A percentile compares a stretch with the other conserved stretches of the same genome.
These are phyloP conservation scores for Bovichtus variegatus DNA, from an alignment of 2,797 vertebrate species.

Conservation along the genomic window DNA sequence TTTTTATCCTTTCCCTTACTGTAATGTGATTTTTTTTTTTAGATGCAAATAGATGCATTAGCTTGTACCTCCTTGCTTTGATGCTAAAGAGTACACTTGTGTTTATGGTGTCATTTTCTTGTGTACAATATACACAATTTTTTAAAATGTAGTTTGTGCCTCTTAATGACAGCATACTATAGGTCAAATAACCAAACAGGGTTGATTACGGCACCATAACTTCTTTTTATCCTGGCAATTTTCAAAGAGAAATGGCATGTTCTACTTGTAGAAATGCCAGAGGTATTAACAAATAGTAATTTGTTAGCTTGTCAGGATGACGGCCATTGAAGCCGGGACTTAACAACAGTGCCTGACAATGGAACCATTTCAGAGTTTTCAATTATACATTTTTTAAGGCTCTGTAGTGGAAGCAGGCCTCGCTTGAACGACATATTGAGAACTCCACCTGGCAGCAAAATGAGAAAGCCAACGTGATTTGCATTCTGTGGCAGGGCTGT, in stretches of 20 bases:
- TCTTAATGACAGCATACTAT: background rate
- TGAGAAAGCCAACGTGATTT: conserved; percentile 72
- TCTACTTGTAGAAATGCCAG: conserved; percentile 43
- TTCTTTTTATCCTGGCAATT: conserved; percentile 30
- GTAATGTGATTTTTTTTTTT: conserved; percentile 1
- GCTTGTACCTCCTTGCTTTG: background rate
- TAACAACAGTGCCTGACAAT: conserved; percentile 73
- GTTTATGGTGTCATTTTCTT: background rate
- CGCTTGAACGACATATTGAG: conserved; percentile 71
- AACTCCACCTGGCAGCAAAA: conserved; percentile 79
- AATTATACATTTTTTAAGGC: conserved; percentile 75
- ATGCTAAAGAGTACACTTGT: background rate
- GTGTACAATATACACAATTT: background rate
- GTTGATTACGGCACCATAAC: background rate
- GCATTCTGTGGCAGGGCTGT: conserved; percentile 71
- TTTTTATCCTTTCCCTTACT: conserved; percentile 16
- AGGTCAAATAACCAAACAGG: conserved; percentile 13
- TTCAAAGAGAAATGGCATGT: conserved; percentile 36
- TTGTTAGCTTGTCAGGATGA: conserved; percentile 73
- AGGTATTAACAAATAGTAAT: conserved; percentile 65
- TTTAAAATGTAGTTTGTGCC: background rate
- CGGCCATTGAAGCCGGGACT: conserved; percentile 56
- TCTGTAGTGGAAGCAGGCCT: conserved; percentile 55
- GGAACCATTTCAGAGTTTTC: conserved; percentile 71
- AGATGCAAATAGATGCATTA: background rate